Base-by-base conservation (phyloP, 2,888 invertebrate species). In the Rambutsinella grinnellia region DNA sequence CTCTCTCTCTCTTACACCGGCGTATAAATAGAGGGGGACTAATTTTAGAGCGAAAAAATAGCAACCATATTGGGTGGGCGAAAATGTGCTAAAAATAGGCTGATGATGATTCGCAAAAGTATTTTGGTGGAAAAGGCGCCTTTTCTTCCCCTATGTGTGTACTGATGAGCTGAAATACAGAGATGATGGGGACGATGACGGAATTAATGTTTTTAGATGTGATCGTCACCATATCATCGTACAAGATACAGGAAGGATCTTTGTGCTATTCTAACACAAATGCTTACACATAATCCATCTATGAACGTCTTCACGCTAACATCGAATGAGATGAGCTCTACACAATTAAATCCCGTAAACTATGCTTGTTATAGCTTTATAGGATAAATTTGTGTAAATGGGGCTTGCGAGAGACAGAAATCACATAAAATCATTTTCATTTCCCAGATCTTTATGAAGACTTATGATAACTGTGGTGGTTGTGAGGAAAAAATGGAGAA, bases 51-150 rank as follows among this genome's bases (percentile, higher is more conserved):
- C 81, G 80, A 81, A 84, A 84, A 84, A 83, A 84, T 82, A 83
- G 84, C 80, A 84, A 84, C 84, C 84, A 84, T 83, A 84, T 82
- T 83, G 82, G 84, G 84, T 84, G 84, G 84, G 84, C 84, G 84
- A 84, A 81, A 81, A 79, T 74, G 67, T 67, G 74, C 83, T 83
- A 84, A 84, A 84, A 84, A 84, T 84, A 84, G 62, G 67, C 74
- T 65, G 15, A 78, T 82, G 82, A 83, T 82, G 84, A 83, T 84
- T 84, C 84, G 82, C 82, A 79, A 83, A 82, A 81, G 76, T 84
- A 84, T 84, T 84, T 84, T 75, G 74, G 81, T 76, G 81, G 80
- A 79, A n/a, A n/a, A 77, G 82, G 76, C 76, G 80, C 58, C 63
- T 75, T 44, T 68, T 57, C 24, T 49, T 17, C 19, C n/a, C 19